Conservation (phyloP, 2,888 invertebrate genomes). For the Melanotus villosus region DNA sequence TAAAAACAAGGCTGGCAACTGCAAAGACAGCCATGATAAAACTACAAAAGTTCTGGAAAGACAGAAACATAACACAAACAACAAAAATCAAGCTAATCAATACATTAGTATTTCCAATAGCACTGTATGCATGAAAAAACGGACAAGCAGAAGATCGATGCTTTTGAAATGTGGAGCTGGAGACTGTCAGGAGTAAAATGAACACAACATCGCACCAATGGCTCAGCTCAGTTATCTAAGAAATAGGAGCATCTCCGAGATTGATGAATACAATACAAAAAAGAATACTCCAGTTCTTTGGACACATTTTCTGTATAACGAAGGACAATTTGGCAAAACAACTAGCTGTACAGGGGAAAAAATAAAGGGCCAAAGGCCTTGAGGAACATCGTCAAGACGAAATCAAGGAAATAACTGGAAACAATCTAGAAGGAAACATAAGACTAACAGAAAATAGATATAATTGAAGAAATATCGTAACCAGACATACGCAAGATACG, state of each 20-base stretch:
- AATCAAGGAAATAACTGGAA: constrained; percentile 9
- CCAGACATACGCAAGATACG: background rate
- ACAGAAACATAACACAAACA: background rate
- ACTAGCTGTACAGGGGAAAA: constrained; percentile 5
- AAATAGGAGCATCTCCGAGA: background rate
- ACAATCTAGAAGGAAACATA: constrained; percentile 2
- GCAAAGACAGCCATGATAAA: background rate
- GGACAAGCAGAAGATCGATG: constrained; percentile 8
- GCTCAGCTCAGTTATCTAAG: background rate
- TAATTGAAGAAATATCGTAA: background rate
- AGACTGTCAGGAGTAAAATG: background rate
- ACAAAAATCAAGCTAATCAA: constrained; percentile 9
- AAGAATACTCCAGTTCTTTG: background rate
- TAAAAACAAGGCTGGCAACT: constrained; percentile 4
- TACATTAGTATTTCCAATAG: constrained; percentile 13
- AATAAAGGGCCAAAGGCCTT: background rate
- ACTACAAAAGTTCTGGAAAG: constrained; percentile 5
- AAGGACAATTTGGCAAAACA: background rate
- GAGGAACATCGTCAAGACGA: constrained; percentile 3
- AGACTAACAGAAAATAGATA: constrained; percentile 4
- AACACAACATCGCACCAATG: constrained; percentile 1
- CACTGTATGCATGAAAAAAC: background rate
- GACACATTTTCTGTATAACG: background rate
- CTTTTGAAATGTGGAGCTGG: constrained; percentile 5
- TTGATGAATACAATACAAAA: background rate